A percentile compares a stretch with the other conserved stretches of the same genome.
phyloP scores from a whole-genome alignment of 2,797 vertebrate species.

The Chromobotia macracanthus region DNA sequence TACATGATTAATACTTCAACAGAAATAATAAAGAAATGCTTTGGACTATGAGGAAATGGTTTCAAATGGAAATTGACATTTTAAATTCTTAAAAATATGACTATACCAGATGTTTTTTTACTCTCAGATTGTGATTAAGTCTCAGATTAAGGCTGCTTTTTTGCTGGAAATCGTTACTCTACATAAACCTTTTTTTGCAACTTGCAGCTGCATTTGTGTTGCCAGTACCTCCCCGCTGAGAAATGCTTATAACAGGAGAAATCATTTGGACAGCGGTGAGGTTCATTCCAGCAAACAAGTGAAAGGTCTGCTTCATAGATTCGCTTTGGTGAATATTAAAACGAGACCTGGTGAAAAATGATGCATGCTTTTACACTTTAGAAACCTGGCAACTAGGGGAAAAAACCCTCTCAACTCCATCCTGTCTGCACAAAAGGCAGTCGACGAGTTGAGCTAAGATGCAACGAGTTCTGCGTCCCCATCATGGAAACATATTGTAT shows the following conservation, averaged over 20 bases:
- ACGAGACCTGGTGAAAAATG: constrained; percentile 96
- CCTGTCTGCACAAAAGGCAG: constrained; percentile 85
- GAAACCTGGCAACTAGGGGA: constrained; percentile 90
- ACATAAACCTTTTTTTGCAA: constrained; percentile 76
- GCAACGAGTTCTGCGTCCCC: constrained; percentile 88
- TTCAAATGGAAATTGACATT: too few species aligned
- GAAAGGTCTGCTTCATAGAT: constrained; percentile 90
- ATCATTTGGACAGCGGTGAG: constrained; percentile 91
- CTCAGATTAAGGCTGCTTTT: not conserved
- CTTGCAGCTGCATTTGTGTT: constrained; percentile 91
- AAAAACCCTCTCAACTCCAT: constrained; percentile 81
- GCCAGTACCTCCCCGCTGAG: constrained; percentile 90
- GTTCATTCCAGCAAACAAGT: constrained; percentile 92
- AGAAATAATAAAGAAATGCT: not conserved
- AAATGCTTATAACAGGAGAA: constrained; percentile 90
- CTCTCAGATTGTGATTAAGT: too few species aligned
- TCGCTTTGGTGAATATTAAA: constrained; percentile 94
- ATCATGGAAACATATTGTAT: constrained; percentile 94
- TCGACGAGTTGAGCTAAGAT: constrained; percentile 85
- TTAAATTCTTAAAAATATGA: too few species aligned
- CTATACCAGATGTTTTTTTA: too few species aligned
- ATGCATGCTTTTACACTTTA: constrained; percentile 94
- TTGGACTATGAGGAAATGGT: not conserved
- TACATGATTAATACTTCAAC: not conserved
- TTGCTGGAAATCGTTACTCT: constrained; percentile 71